Base-by-base conservation (phyloP, 2,797 vertebrate species). In the Crax fasciolata region DNA sequence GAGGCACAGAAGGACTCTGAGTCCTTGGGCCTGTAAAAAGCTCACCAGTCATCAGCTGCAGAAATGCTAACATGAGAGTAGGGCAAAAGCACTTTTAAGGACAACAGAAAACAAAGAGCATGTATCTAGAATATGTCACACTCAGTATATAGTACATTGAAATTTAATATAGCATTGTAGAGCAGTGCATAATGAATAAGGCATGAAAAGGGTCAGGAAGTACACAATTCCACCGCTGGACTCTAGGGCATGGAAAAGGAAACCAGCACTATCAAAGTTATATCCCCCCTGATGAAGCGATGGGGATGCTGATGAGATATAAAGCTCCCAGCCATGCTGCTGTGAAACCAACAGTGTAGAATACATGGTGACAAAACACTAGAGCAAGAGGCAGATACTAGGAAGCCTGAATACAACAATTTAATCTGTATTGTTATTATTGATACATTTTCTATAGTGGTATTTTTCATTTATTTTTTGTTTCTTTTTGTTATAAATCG, bases 281-380 rank as follows among this genome's bases (percentile, higher is more conserved):
- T 39, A 20, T 2, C 30, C 0, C 19, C 76, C 25, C 41, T 24
- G 2, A 8, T 49, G 21, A 80, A 58, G 43, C 27, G 44, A 2
- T 58, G 13, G 24, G 24, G 24, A 35, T 79, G 18, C 6, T 85
- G 49, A 30, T 71, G 49, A 30, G 27, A 23, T 41, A 7, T 43
- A 52, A 70, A 61, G 6, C 3, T 15, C 3, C 11, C 18, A 76
- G 24, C 7, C 24, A 48, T 7, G 11, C 32, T 1, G 0, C 4
- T 44, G 38, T 80, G 67, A 83, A 80, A 35, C 8, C 20, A 82
- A 7, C 4, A n/a, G 16, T 28, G 2, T 17, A 43, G 19, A 6
- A 65, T 62, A 5, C 49, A 10, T 32, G 21, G 12, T 49, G 5
- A 3, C 38, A 14, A 15, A 90, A 46, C 10, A 30, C 11, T 13